Conservation (phyloP, 2,113 vertebrate species). For the Microcebus lehilahytsara region DNA sequence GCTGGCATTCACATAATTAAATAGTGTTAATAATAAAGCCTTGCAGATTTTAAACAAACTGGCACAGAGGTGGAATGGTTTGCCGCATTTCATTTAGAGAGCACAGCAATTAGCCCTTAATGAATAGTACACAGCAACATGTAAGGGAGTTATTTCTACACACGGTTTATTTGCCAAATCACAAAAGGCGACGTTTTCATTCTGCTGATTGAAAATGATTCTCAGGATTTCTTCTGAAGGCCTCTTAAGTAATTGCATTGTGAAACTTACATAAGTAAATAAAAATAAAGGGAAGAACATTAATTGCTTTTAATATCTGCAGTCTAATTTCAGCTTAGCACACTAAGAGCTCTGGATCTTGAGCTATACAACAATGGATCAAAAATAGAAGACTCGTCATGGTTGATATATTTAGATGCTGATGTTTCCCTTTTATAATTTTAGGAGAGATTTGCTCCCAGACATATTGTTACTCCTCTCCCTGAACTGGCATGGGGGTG, state of each 20-base stretch:
- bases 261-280: constrained; percentile 66
- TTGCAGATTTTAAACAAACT: constrained; percentile 96
- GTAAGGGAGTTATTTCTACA: constrained; percentile 85
- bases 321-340: constrained; percentile 57
- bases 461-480: not conserved
- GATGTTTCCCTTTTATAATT: constrained; percentile 25
- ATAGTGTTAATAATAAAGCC: constrained; percentile 97
- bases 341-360: constrained; percentile 4
- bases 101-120: constrained; percentile 89
- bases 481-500: not conserved
- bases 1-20: constrained; percentile 99
- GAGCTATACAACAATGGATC: constrained; percentile 46
- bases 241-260: constrained; percentile 80
- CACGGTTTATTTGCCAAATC: constrained; percentile 83
- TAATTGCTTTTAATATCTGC: constrained; percentile 80
- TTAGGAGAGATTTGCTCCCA: not conserved
- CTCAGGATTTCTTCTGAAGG: constrained; percentile 73
- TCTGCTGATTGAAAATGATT: constrained; percentile 80
- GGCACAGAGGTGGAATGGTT: constrained; percentile 86
- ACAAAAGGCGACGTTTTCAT: constrained; percentile 86
- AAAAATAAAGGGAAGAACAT: constrained; percentile 64
- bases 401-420: constrained; percentile 51
- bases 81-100: constrained; percentile 89
- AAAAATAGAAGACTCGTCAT: constrained; percentile 64
- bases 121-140: constrained; percentile 85